Evolutionary conservation across 2,888 invertebrate genomes (phyloP), one percentile per base, ranked within the genome.

Genomic region (Eudemis profundana): DNA sequence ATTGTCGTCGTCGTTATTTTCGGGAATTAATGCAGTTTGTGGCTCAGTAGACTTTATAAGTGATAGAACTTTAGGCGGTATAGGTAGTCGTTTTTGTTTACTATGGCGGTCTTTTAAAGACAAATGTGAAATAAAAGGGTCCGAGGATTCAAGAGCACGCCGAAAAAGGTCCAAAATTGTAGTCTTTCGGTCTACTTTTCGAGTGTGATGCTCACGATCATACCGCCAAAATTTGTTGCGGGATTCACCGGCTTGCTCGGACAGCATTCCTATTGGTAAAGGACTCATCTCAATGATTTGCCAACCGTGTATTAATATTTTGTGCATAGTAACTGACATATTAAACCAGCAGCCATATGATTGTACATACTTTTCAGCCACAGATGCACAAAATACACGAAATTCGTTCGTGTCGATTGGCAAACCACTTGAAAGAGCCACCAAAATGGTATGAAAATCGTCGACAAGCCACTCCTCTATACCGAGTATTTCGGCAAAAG

Each of bases 181-280:
- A 4, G 10, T 46, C 21, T 46, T 10, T 8, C 46, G 17, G 4
- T 46, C 46, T 8, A 12, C 19, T 21, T 46, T 46, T 21, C 46
- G 2, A 19, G 46, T 21, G 19, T 46, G 21, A n/a, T 19, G 44
- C 19, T 21, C 21, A 19, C 46, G 17, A 19, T 21, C 46, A 46
- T 46, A 21, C 12, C 21, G 19, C 38, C 46, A 23, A 12, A 21
- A 23, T 46, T 46, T 21, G 46, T 46, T 21, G 2, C 46, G 17
- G 12, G 21, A 21, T 21, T 46, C 46, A 46, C 46, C 19, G 17
- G 46, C 46, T 19, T 46, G 19, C 12, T 46, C 46, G 4, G 46
- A 46, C 21, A 46, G 46, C 46, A 46, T 21, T 46, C 21, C 46
- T 8, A 46, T 46, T 17, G 46, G 46, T n/a, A 46, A 46, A 10